phyloP scores from a whole-genome alignment of 2,888 invertebrate genomes.

The Eupithecia subumbrata region DNA sequence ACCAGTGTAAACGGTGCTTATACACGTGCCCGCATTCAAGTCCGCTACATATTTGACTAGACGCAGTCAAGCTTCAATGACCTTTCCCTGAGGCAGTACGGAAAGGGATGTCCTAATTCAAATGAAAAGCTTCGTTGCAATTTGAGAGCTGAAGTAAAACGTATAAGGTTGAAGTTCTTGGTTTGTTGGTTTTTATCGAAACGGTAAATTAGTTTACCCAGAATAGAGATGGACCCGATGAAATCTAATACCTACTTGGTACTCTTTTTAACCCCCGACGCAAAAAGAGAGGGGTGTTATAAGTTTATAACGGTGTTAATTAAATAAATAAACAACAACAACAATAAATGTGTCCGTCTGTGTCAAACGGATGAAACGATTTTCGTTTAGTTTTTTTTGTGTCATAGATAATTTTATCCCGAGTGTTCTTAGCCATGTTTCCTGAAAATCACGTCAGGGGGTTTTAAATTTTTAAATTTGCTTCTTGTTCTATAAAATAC shows the following conservation, averaged over 20 bases:
- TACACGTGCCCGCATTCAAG: conserved; percentile 39
- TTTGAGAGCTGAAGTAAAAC: neutral
- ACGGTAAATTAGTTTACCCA: neutral
- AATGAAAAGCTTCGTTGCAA: conserved; percentile 7
- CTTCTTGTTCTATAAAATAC: neutral
- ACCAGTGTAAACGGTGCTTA: conserved; percentile 13
- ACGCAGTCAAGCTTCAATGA: conserved; percentile 38
- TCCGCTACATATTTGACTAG: conserved; percentile 45
- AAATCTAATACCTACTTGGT: neutral
- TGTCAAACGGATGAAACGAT: no score
- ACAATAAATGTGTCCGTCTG: no score
- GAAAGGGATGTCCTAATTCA: conserved; percentile 28
- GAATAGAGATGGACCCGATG: neutral
- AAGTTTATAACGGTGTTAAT: no score
- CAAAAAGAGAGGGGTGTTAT: no score
- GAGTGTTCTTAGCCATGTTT: no score
- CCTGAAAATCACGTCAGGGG: no score
- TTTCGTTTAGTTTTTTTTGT: no score
- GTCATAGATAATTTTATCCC: no score
- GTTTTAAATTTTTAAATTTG: no score
- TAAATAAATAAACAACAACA: no score
- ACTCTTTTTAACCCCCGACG: no score
- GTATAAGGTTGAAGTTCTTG: neutral
- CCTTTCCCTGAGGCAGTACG: conserved; percentile 29
- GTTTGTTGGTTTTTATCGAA: neutral